These are phyloP conservation scores for Drosophila antonietae DNA, from an alignment of 2,888 invertebrate genomes.

Conservation along the genomic window DNA sequence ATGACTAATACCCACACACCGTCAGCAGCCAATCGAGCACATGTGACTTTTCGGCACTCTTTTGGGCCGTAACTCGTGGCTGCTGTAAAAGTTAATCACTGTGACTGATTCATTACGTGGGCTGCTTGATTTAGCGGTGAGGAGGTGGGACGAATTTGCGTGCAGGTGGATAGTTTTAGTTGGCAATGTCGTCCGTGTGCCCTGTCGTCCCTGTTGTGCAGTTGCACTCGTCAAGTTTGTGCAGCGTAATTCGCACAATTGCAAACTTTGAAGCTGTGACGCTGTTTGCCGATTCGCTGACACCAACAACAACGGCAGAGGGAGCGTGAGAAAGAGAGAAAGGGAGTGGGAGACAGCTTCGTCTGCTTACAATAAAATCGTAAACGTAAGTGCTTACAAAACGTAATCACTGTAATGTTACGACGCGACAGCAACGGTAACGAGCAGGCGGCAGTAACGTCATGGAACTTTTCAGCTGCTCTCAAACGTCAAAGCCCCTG, in stretches of 20 bases:
- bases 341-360: slow-evolving; percentile 2
- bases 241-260: slow-evolving; percentile 61
- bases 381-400: slow-evolving; percentile 72
- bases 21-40: slow-evolving; percentile 47
- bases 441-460: slow-evolving; percentile 52
- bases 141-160: slow-evolving; percentile 16
- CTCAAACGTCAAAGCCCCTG: slow-evolving; percentile 63
- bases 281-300: slow-evolving; percentile 37
- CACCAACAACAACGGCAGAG: slow-evolving; percentile 25
- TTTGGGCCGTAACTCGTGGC: slow-evolving; percentile 43
- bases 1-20: background rate
- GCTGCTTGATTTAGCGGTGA: slow-evolving; percentile 63
- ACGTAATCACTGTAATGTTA: slow-evolving; percentile 79
- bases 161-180: slow-evolving; percentile 43
- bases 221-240: slow-evolving; percentile 64
- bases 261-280: slow-evolving; percentile 58
- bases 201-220: slow-evolving; percentile 4
- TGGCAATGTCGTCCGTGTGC: slow-evolving; percentile 1
- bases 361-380: slow-evolving; percentile 68
- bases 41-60: slow-evolving; percentile 46
- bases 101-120: slow-evolving; percentile 77
- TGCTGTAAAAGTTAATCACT: slow-evolving; percentile 69
- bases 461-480: slow-evolving; percentile 63
- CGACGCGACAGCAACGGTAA: slow-evolving; percentile 47
- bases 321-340: background rate